Base-by-base conservation (phyloP, 2,113 vertebrate species). In the Silurus glanis region DNA sequence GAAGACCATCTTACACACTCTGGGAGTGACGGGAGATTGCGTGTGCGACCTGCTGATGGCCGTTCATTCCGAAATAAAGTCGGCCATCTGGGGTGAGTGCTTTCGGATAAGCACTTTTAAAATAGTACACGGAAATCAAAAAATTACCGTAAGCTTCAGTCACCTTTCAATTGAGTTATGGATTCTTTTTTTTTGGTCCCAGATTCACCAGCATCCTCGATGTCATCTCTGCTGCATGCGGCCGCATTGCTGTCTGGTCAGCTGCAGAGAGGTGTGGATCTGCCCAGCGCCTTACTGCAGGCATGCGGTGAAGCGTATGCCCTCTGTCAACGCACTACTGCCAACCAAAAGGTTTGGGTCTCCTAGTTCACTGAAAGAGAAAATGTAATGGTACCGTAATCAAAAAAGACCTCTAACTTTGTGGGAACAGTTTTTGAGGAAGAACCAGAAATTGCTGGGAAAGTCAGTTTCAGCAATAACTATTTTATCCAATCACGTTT, bases 221-320 rank as follows among this genome's bases (percentile, higher is more conserved):
- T 97, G 83, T 95, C 97, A 17, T 94, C 95, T 79, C 93, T 99
- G 75, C 95, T 98, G 87, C 96, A 97, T 21, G 94, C 96, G 81
- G 95, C 97, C 28, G 75, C 89, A 9, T 91, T 97, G 89, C 93
- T 97, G 89, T 96, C 95, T 79, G 94, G 96, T 84, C 97, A 97
- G 90, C 92, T 98, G n/a, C 95, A 96, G 83, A 94, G 97, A 90
- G 98, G 98, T 2, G 88, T 97, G 84, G 95, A 95, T 86, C 91
- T 99, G 85, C 94, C 93, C 25, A 96, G 93, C 47, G 95, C 97
- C 71, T 95, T 99, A 91, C 94, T 94, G 87, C 96, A 96, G 78
- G 96, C 96, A 37, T 99, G 97, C 89, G 93, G 93, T 88, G 95
- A 97, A 87, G 95, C 95, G 0, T 99, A 98, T 89, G 94, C 95